Evolutionary conservation across 2,888 invertebrate species (phyloP).

Genomic region (Sphaerophoria rueppellii): DNA sequence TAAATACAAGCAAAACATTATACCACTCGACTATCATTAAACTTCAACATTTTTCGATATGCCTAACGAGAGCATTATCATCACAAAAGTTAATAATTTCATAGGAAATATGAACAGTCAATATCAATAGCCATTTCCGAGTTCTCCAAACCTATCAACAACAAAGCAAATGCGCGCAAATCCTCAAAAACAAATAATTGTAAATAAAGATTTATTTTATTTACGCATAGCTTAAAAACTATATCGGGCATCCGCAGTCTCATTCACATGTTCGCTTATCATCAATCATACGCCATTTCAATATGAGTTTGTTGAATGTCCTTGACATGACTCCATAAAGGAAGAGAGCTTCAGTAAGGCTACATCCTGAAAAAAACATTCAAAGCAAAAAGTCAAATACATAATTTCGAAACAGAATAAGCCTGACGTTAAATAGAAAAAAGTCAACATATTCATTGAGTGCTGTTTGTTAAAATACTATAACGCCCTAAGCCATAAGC

Average conservation of each 20-base stretch:
- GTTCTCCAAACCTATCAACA: background rate
- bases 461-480: background rate
- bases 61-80: too few species aligned
- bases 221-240: slow-evolving; percentile 5
- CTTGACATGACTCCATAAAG: slow-evolving; percentile 19
- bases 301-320: background rate
- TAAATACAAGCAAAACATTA: too few species aligned
- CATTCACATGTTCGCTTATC: background rate
- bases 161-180: background rate
- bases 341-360: background rate
- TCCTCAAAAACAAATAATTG: slow-evolving; percentile 7
- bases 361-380: slow-evolving; percentile 4
- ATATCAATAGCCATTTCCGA: too few species aligned
- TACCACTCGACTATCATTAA: too few species aligned
- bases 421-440: slow-evolving; percentile 6
- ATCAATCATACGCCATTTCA: slow-evolving; percentile 27
- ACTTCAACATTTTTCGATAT: too few species aligned
- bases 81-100: too few species aligned
- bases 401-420: background rate
- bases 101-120: too few species aligned
- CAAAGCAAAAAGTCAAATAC: background rate
- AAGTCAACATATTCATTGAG: background rate
- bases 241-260: background rate
- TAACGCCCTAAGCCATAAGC: background rate
- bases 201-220: slow-evolving; percentile 30